Conservation (phyloP, 2,888 invertebrate species). For the Adelphocoris suturalis region DNA sequence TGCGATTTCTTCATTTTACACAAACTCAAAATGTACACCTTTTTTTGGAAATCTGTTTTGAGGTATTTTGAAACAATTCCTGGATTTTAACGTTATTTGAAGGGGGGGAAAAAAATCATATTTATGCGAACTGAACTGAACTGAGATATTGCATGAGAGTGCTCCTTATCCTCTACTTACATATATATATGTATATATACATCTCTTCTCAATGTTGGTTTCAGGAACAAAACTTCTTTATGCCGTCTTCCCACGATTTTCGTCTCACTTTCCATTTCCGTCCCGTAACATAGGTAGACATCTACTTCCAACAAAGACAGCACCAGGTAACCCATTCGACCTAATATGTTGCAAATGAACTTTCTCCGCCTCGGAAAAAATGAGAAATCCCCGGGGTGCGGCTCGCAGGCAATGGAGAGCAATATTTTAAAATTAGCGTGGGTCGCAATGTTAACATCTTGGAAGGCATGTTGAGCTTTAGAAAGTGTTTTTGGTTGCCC, state of each 20-base stretch:
- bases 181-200: too few species aligned
- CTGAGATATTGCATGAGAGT: too few species aligned
- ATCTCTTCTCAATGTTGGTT: background rate
- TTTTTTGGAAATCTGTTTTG: too few species aligned
- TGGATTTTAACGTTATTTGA: too few species aligned
- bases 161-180: too few species aligned
- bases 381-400: background rate
- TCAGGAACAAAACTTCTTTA: background rate
- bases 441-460: background rate
- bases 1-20: too few species aligned
- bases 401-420: background rate
- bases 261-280: slow-evolving; percentile 38
- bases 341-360: slow-evolving; percentile 39
- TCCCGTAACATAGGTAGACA: background rate
- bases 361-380: slow-evolving; percentile 1
- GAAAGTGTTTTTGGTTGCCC: background rate
- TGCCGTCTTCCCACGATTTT: slow-evolving; percentile 5
- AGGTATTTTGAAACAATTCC: too few species aligned
- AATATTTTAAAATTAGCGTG: slow-evolving; percentile 14
- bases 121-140: too few species aligned
- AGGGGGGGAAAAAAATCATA: too few species aligned
- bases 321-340: background rate
- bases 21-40: too few species aligned
- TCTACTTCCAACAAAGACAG: background rate
- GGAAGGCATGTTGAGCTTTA: background rate